Conservation (phyloP, 2,888 invertebrate species). For the Phytoseiulus persimilis region DNA sequence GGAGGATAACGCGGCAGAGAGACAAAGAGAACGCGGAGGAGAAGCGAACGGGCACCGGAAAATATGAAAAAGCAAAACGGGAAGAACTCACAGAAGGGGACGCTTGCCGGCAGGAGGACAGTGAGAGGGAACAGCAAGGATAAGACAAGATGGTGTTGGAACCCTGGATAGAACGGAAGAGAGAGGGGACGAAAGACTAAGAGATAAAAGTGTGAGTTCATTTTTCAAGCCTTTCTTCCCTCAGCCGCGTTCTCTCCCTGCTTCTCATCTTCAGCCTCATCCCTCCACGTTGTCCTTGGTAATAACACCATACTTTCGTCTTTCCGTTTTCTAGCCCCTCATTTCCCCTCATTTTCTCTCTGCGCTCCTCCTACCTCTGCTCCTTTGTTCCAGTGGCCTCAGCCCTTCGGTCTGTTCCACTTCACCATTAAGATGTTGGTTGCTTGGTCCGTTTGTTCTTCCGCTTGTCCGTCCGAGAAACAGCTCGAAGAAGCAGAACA, state of each 20-base stretch:
- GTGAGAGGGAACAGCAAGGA: background rate
- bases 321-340: background rate
- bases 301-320: background rate
- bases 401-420: background rate
- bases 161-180: too few species aligned
- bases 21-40: background rate
- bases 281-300: background rate
- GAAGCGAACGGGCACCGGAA: background rate
- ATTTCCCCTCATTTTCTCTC: background rate
- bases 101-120: background rate
- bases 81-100: background rate
- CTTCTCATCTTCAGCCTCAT: background rate
- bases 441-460: background rate
- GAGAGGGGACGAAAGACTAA: background rate
- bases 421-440: background rate
- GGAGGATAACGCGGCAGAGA: background rate
- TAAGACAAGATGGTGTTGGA: background rate
- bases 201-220: slow-evolving; percentile 5
- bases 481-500: background rate
- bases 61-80: slow-evolving; percentile 5
- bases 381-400: background rate
- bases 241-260: background rate
- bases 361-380: background rate
- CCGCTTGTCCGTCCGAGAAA: background rate
- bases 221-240: background rate